Percentiles rank a stretch among this genome's conserved stretches.
These are phyloP conservation scores for Aeoliscus strigatus DNA, from an alignment of 2,797 vertebrate genomes.

Conservation along the genomic window DNA sequence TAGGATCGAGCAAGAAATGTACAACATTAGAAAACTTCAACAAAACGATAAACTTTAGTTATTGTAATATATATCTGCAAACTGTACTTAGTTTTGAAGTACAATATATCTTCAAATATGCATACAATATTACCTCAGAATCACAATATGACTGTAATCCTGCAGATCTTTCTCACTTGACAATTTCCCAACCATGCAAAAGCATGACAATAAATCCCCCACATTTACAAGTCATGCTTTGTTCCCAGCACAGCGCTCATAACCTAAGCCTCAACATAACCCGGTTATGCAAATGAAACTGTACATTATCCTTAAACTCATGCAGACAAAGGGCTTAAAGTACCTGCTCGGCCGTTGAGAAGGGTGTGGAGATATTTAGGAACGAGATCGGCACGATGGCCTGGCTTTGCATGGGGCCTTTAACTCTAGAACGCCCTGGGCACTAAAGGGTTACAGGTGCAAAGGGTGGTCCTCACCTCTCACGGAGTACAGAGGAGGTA, in stretches of 20 bases:
- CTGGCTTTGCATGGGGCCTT: constrained; percentile 47
- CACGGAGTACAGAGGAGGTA: constrained; percentile 45
- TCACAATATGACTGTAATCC: not conserved
- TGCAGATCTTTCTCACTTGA: constrained; percentile 3
- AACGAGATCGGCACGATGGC: constrained; percentile 33
- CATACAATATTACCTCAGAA: not conserved
- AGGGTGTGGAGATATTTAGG: constrained; percentile 31
- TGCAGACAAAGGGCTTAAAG: constrained; percentile 63
- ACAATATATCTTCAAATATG: not conserved
- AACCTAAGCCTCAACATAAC: constrained; percentile 5
- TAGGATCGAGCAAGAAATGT: no score
- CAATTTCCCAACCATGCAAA: constrained; percentile 20
- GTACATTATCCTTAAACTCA: constrained; percentile 30
- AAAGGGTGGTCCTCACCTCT: constrained; percentile 73
- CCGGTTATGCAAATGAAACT: constrained; percentile 13
- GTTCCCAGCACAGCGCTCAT: constrained; percentile 8
- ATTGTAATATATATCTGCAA: no score
- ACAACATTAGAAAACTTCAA: no score
- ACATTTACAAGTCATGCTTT: constrained; percentile 25
- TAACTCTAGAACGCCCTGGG: constrained; percentile 71
- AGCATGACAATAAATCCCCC: constrained; percentile 18
- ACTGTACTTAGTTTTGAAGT: no score
- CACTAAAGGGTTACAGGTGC: constrained; percentile 80
- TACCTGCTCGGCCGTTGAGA: constrained; percentile 64
- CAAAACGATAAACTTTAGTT: no score